Base-by-base conservation (phyloP, 2,113 vertebrate species). In the Ptilonorhynchus violaceus region DNA sequence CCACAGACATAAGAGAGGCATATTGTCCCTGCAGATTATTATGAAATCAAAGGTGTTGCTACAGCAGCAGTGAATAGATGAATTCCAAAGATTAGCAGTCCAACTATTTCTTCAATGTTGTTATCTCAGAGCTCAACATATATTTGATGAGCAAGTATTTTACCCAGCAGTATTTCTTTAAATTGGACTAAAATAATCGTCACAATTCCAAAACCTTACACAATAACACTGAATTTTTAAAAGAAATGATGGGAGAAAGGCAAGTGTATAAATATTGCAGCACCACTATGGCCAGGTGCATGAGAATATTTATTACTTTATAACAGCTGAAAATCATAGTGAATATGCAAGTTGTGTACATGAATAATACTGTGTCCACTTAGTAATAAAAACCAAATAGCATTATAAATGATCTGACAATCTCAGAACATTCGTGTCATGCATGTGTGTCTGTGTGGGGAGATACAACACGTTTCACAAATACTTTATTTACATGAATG, bases 241-340 rank as follows among this genome's bases (percentile, higher is more conserved):
- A 93, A 58, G 50, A 91, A 76, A 64, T 16, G 0, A 50, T 42
- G 9, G 18, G 14, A 73, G 27, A 56, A 92, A 89, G 22, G 21
- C 44, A 82, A 85, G 50, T 52, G 4, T 16, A 0, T 24, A 37
- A 68, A 33, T 41, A 78, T 33, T 94, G 84, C 66, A 85, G 60
- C 53, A 67, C 42, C 22, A 11, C 30, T 39, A 35, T 19, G 24
- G 59, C 42, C 52, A 89, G 39, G 67, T 79, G 63, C 74, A 46
- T 44, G 21, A 78, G 44, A 89, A 63, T 83, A 80, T 92, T 90
- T 92, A 88, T 86, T 77, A 56, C 55, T 76, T 77, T 78, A 20
- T 58, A 94, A 76, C 62, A 94, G 66, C 44, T 82, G 75, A 92
- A 95, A 96, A 86, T 60, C 73, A 82, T 64, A 66, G 47, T 67